Conservation (phyloP, 2,113 vertebrate species). For the Talpa occidentalis region DNA sequence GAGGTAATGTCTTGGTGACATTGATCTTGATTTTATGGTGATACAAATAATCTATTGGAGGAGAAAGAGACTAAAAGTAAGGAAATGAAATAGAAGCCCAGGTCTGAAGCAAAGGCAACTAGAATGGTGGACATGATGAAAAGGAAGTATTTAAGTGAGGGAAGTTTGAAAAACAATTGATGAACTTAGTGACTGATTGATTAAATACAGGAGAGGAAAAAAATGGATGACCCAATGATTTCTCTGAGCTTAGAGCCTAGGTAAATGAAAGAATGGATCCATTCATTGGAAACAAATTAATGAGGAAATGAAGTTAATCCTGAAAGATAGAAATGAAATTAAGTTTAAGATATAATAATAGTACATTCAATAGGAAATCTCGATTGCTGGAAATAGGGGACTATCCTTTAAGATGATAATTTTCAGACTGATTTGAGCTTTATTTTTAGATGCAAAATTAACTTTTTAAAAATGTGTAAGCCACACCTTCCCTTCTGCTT, state of each 20-base stretch:
- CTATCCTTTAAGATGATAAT: background rate
- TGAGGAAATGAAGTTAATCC: background rate
- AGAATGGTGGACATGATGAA: background rate
- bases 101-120: background rate
- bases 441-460: slow-evolving; percentile 16
- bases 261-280: background rate
- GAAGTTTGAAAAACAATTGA: background rate
- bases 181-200: background rate
- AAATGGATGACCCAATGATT: background rate
- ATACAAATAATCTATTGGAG: background rate
- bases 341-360: background rate
- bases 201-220: background rate
- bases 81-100: background rate
- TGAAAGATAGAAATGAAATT: background rate
- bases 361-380: background rate
- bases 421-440: background rate
- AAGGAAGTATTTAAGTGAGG: background rate
- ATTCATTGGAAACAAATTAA: slow-evolving; percentile 4
- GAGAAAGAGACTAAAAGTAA: background rate
- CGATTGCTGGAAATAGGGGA: background rate
- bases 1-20: background rate
- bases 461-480: background rate
- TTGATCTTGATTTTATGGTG: background rate
- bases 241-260: background rate
- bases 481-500: background rate